These are phyloP conservation scores for Orthonyx spaldingii DNA, from an alignment of 2,113 vertebrate species.

Conservation along the genomic window DNA sequence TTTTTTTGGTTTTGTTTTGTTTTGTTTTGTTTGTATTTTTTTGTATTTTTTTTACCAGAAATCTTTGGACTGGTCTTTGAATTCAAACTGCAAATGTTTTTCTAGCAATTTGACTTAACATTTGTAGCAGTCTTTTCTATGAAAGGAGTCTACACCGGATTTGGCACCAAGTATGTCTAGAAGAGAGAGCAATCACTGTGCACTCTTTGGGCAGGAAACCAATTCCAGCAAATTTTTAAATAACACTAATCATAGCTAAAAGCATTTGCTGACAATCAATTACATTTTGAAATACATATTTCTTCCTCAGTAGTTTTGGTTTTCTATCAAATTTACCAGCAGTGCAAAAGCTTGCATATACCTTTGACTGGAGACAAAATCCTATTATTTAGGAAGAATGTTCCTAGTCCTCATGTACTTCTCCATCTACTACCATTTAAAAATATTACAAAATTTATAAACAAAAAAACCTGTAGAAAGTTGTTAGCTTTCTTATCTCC, in stretches of 20 bases:
- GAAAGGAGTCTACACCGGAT: neutral
- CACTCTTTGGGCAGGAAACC: neutral
- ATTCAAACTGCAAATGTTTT: neutral
- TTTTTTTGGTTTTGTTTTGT: no score
- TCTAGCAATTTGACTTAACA: neutral
- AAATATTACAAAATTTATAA: neutral
- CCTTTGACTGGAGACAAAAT: neutral
- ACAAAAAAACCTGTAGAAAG: neutral
- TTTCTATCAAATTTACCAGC: neutral
- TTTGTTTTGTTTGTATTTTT: neutral
- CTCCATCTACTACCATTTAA: neutral
- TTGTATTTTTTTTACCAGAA: neutral
- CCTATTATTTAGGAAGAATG: neutral
- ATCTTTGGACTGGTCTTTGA: neutral
- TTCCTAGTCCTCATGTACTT: neutral
- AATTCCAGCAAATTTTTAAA: neutral
- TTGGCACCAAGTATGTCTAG: neutral
- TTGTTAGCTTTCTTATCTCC: neutral
- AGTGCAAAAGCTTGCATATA: neutral
- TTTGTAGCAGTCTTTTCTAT: neutral
- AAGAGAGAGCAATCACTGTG: neutral
- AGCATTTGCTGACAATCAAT: neutral
- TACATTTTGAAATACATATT: neutral
- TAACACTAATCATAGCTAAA: neutral
- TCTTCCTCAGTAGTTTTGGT: neutral